Evolutionary conservation across 2,797 vertebrate genomes (phyloP).

Genomic region (Rallus crepitans): DNA sequence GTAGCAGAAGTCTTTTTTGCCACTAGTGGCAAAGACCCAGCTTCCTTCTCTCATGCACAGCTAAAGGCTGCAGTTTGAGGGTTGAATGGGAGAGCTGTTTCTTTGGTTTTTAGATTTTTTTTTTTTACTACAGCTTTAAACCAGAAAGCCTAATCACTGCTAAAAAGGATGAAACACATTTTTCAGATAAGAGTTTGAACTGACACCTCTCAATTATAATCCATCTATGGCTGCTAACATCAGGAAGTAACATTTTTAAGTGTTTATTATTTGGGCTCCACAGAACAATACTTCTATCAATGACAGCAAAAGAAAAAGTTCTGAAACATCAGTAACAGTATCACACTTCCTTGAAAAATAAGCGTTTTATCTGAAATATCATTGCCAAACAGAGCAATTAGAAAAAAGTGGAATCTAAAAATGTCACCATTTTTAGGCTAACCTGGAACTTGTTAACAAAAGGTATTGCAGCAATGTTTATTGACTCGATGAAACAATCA

Average conservation of each 20-base stretch:
- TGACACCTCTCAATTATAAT: neutral
- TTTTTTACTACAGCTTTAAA: neutral
- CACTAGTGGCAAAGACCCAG: neutral
- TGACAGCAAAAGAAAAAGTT: neutral
- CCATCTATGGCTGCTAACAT: neutral
- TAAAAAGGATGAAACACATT: neutral
- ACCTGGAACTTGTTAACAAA: constrained; percentile 1
- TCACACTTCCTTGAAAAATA: neutral
- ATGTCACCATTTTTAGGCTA: neutral
- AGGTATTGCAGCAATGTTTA: neutral
- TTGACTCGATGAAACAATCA: neutral
- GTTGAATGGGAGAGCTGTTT: neutral
- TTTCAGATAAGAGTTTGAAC: neutral
- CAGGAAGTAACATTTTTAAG: neutral
- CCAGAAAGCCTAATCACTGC: neutral
- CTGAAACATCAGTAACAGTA: neutral
- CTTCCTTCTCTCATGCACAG: neutral
- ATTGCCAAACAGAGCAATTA: neutral
- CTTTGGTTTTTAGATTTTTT: neutral
- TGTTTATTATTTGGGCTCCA: neutral
- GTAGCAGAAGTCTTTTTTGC: neutral
- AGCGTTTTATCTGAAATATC: neutral
- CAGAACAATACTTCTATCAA: neutral
- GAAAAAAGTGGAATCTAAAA: neutral
- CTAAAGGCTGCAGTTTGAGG: neutral